These are phyloP conservation scores for Euphydryas editha DNA, from an alignment of 2,888 invertebrate species.

Conservation along the genomic window DNA sequence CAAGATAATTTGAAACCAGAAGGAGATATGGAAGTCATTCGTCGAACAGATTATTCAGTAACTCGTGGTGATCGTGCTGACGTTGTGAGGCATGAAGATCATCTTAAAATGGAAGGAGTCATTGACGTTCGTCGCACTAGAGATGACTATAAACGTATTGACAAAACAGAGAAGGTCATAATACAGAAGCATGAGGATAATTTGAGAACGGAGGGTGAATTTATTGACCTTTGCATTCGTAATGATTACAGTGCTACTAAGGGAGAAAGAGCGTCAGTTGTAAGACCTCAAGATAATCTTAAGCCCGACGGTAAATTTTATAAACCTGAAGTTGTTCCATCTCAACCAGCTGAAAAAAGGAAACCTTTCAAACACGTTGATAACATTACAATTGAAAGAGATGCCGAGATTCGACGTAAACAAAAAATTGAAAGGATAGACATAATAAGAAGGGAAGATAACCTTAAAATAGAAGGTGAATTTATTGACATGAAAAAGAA, in stretches of 20 bases:
- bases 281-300: slow-evolving; percentile 86
- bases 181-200: slow-evolving; percentile 85
- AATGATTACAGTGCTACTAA: slow-evolving; percentile 81
- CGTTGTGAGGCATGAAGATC: slow-evolving; percentile 85
- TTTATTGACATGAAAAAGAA: slow-evolving; percentile 82
- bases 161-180: slow-evolving; percentile 79
- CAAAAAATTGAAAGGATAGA: slow-evolving; percentile 84
- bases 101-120: slow-evolving; percentile 87
- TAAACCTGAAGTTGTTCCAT: slow-evolving; percentile 75
- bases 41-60: slow-evolving; percentile 72
- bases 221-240: slow-evolving; percentile 75
- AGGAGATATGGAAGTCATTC: slow-evolving; percentile 80
- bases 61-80: slow-evolving; percentile 85
- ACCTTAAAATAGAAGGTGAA: slow-evolving; percentile 84
- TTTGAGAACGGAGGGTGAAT: slow-evolving; percentile 81
- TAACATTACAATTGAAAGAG: slow-evolving; percentile 83
- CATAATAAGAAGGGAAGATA: slow-evolving; percentile 85
- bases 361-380: slow-evolving; percentile 83
- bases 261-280: slow-evolving; percentile 85
- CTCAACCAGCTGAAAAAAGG: slow-evolving; percentile 82
- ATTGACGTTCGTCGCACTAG: slow-evolving; percentile 79
- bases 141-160: slow-evolving; percentile 82
- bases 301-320: slow-evolving; percentile 84
- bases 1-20: slow-evolving; percentile 84
- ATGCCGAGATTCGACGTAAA: slow-evolving; percentile 59